phyloP scores from a whole-genome alignment of 2,888 invertebrate species.

The Phyllotreta striolata region DNA sequence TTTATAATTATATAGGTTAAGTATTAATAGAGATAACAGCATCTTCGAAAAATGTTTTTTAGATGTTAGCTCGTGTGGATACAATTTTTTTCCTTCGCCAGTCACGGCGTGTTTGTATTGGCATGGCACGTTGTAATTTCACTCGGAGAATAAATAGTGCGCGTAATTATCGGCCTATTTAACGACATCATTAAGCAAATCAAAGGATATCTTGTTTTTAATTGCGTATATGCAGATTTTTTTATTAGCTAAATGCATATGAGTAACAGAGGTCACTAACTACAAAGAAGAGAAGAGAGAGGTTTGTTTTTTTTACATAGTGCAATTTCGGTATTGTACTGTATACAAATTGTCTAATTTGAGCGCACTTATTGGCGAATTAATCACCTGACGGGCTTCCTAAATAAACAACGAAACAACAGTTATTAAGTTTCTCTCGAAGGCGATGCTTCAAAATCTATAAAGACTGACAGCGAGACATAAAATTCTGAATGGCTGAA shows the following conservation, averaged over 20 bases:
- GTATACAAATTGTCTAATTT: no score
- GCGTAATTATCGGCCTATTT: constrained; percentile 27
- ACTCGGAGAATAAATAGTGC: constrained; percentile 29
- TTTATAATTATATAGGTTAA: constrained; percentile 43
- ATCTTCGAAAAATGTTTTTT: constrained; percentile 33
- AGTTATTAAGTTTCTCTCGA: constrained; percentile 5
- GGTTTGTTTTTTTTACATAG: no score
- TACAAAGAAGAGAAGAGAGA: no score
- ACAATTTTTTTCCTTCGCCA: no score
- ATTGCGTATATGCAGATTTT: no score
- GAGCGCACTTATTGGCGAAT: no score
- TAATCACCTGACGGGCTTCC: background rate
- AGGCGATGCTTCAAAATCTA: constrained; percentile 9
- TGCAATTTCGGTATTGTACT: no score
- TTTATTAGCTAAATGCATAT: no score
- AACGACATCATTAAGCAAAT: constrained; percentile 30
- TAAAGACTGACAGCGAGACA: constrained; percentile 15
- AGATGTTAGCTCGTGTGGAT: background rate
- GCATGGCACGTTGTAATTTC: constrained; percentile 31
- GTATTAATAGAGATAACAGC: constrained; percentile 41
- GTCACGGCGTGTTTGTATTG: constrained; percentile 24
- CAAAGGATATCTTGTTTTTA: constrained; percentile 6
- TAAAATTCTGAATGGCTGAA: constrained; percentile 11
- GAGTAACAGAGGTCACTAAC: no score
- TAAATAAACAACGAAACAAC: background rate